Evolutionary conservation across 1,140 invertebrate genomes (phyloP).

Genomic region (Pachypeltis micranthus): DNA sequence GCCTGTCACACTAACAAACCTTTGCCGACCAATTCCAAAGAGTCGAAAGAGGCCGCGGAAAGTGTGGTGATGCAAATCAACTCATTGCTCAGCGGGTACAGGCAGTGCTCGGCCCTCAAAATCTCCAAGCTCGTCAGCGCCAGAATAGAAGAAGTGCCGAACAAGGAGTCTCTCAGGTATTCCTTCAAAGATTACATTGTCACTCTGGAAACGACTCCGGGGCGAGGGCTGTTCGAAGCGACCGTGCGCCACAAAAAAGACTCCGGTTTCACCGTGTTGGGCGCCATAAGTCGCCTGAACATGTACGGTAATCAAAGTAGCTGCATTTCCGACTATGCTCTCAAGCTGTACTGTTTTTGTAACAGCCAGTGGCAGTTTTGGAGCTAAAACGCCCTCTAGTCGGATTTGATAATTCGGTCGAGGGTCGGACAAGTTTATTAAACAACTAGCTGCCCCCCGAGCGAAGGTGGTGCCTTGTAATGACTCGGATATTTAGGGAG

Average conservation of each 20-base stretch:
- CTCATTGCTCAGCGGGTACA: slow-evolving; percentile 41
- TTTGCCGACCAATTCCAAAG: slow-evolving; percentile 38
- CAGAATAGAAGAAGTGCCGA: slow-evolving; percentile 17
- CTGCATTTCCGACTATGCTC: slow-evolving; percentile 56
- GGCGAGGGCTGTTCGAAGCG: slow-evolving; percentile 27
- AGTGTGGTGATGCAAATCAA: slow-evolving; percentile 53
- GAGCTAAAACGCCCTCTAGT: too few species aligned
- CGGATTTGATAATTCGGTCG: too few species aligned
- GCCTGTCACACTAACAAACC: slow-evolving; percentile 55
- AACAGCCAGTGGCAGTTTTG: not conserved
- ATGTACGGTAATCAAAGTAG: slow-evolving; percentile 62
- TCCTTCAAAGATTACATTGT: slow-evolving; percentile 20
- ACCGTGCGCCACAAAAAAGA: slow-evolving; percentile 37
- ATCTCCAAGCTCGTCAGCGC: slow-evolving; percentile 19
- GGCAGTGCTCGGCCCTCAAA: slow-evolving; percentile 38
- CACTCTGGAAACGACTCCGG: slow-evolving; percentile 24
- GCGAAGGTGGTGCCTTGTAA: too few species aligned
- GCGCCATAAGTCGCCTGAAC: slow-evolving; percentile 61
- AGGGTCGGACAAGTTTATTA: too few species aligned
- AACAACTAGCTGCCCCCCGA: too few species aligned
- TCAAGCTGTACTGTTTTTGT: slow-evolving; percentile 70
- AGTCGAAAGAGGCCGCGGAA: slow-evolving; percentile 38
- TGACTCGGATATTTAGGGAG: too few species aligned
- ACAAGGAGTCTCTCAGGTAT: slow-evolving; percentile 11
- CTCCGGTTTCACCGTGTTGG: slow-evolving; percentile 35